phyloP scores from a whole-genome alignment of 2,888 invertebrate genomes.

The Pollenia labialis region DNA sequence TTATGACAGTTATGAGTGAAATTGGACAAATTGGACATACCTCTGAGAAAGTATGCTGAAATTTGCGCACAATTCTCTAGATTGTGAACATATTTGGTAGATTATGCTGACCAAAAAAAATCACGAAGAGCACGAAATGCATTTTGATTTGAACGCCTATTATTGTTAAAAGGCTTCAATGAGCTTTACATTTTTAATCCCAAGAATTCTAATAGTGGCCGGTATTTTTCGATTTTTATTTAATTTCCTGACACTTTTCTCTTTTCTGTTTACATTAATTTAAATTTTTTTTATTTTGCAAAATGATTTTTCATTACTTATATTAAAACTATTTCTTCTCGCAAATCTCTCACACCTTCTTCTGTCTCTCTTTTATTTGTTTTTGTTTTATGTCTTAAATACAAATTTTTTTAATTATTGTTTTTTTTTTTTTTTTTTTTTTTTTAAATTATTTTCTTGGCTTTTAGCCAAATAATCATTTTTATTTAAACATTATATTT shows the following conservation, averaged over 20 bases:
- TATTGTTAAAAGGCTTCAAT: no score
- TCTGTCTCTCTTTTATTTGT: background rate
- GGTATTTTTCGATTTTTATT: slow-evolving; percentile 2
- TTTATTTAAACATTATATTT: slow-evolving; percentile 5
- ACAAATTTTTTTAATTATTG: slow-evolving; percentile 53
- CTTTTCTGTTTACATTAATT: slow-evolving; percentile 67
- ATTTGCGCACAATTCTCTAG: no score
- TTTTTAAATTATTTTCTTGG: slow-evolving; percentile 62
- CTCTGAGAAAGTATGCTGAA: no score
- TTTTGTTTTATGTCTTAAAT: slow-evolving; percentile 34
- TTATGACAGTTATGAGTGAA: no score
- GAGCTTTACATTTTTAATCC: no score
- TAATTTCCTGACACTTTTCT: slow-evolving; percentile 60
- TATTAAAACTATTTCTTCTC: background rate
- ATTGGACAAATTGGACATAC: no score
- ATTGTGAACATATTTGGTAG: no score
- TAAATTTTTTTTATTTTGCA: slow-evolving; percentile 6
- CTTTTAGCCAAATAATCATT: slow-evolving; percentile 62
- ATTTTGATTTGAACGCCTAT: no score
- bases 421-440: slow-evolving; percentile 28
- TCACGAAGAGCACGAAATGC: no score
- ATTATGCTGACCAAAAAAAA: no score
- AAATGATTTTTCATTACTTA: slow-evolving; percentile 27
- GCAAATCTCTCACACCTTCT: background rate
- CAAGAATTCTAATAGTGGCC: no score